These are phyloP conservation scores for Heliconius ismenius DNA, from an alignment of 2,888 invertebrate species.

Conservation along the genomic window DNA sequence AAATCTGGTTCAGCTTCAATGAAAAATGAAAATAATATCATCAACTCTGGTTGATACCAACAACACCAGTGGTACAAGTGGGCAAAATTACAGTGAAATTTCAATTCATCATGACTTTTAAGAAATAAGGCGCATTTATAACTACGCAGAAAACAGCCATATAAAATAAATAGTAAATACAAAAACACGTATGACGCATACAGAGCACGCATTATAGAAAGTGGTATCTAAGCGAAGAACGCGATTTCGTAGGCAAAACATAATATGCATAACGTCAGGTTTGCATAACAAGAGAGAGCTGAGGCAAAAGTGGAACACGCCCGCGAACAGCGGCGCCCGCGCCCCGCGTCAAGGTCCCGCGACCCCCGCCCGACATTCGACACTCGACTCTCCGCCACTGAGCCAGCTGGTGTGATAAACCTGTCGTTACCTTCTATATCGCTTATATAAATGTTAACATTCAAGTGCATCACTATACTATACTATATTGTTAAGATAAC, in stretches of 20 bases:
- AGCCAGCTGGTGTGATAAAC: slow-evolving; percentile 23
- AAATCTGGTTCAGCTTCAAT: not conserved
- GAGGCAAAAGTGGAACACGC: slow-evolving; percentile 74
- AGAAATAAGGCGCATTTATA: slow-evolving; percentile 7
- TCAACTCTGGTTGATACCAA: not conserved
- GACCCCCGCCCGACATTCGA: slow-evolving; percentile 21
- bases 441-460: slow-evolving; percentile 6
- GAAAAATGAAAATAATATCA: not conserved
- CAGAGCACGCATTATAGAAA: slow-evolving; percentile 63
- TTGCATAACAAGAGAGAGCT: slow-evolving; percentile 82
- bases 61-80: not conserved
- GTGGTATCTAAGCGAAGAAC: slow-evolving; percentile 66
- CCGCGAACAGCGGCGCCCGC: slow-evolving; percentile 64
- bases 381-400: not conserved
- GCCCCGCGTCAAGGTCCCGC: slow-evolving; percentile 68
- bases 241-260: slow-evolving; percentile 70
- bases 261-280: slow-evolving; percentile 79
- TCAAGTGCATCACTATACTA: not conserved
- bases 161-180: slow-evolving; percentile 19
- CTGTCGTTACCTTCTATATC: slow-evolving; percentile 28
- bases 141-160: slow-evolving; percentile 16
- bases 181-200: slow-evolving; percentile 43
- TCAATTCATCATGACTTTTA: not conserved
- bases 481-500: not conserved
- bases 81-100: not conserved